Conservation (phyloP, 2,797 vertebrate species). For the Phrynocephalus vlangalii region DNA sequence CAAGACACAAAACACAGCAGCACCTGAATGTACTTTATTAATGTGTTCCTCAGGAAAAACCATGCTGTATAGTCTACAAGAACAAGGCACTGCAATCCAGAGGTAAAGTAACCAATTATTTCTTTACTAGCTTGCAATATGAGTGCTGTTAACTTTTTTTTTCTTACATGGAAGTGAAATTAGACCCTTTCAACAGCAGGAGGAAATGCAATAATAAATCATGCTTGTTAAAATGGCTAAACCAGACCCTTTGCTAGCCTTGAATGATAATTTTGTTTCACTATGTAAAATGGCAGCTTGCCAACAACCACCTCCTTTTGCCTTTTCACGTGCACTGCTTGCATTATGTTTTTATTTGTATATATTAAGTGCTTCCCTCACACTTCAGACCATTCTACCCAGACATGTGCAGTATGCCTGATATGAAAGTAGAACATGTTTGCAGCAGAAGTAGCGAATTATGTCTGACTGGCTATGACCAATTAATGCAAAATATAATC, state of each 20-base stretch:
- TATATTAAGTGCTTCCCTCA: constrained; percentile 76
- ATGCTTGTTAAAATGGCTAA: constrained; percentile 71
- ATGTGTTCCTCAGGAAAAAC: background rate
- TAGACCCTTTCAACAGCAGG: constrained; percentile 68
- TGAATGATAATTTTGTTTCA: constrained; percentile 73
- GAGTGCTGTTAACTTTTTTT: constrained; percentile 68
- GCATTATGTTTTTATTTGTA: constrained; percentile 75
- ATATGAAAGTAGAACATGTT: constrained; percentile 56
- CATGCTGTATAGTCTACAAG: constrained; percentile 37
- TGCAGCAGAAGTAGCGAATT: constrained; percentile 55
- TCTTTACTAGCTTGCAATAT: constrained; percentile 66
- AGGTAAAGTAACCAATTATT: constrained; percentile 53
- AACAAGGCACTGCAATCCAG: constrained; percentile 46
- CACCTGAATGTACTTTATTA: constrained; percentile 65
- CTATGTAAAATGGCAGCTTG: constrained; percentile 55
- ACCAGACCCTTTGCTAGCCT: constrained; percentile 54
- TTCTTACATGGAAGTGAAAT: constrained; percentile 73
- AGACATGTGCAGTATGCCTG: constrained; percentile 59
- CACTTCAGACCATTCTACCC: constrained; percentile 50
- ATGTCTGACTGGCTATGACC: constrained; percentile 59
- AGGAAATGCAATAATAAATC: constrained; percentile 71
- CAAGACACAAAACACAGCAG: constrained; percentile 46
- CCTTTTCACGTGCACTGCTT: constrained; percentile 69
- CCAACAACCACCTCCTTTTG: constrained; percentile 66
- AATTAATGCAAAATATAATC: constrained; percentile 69